A percentile compares a stretch with the other conserved stretches of the same genome.
Conservation (phyloP, 2,888 invertebrate species). For the Muscina levida region DNA sequence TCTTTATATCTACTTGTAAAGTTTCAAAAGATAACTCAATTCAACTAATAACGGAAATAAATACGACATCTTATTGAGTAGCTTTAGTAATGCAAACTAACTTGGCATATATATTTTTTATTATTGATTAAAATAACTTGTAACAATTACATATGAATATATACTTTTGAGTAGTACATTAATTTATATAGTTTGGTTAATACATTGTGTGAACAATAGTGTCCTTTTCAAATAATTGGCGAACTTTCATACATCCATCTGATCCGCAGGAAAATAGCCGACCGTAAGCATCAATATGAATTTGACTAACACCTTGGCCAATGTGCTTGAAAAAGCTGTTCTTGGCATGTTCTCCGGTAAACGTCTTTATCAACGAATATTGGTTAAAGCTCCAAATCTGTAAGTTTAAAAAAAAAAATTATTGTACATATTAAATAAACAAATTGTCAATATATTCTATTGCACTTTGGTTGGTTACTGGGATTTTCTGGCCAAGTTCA, state of each 20-base stretch:
- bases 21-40: no score
- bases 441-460: not conserved
- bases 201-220: slow-evolving; percentile 82
- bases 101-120: no score
- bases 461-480: no score
- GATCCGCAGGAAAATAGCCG: slow-evolving; percentile 98
- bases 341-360: slow-evolving; percentile 96
- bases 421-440: not conserved
- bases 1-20: no score
- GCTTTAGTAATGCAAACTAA: no score
- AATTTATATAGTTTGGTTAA: slow-evolving; percentile 71
- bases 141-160: no score
- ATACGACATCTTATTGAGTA: no score
- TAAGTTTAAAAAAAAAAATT: slow-evolving; percentile 49
- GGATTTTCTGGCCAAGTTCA: no score
- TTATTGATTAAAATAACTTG: no score
- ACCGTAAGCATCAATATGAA: slow-evolving; percentile 93
- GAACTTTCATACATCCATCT: slow-evolving; percentile 98
- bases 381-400: slow-evolving; percentile 96
- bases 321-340: slow-evolving; percentile 99
- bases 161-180: not conserved
- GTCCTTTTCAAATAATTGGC: slow-evolving; percentile 92
- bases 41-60: no score
- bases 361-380: slow-evolving; percentile 91
- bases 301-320: slow-evolving; percentile 97